A percentile compares a stretch with the other conserved stretches of the same genome.
Evolutionary conservation across 2,113 vertebrate species (phyloP).

Genomic region (Percina caprodes): DNA sequence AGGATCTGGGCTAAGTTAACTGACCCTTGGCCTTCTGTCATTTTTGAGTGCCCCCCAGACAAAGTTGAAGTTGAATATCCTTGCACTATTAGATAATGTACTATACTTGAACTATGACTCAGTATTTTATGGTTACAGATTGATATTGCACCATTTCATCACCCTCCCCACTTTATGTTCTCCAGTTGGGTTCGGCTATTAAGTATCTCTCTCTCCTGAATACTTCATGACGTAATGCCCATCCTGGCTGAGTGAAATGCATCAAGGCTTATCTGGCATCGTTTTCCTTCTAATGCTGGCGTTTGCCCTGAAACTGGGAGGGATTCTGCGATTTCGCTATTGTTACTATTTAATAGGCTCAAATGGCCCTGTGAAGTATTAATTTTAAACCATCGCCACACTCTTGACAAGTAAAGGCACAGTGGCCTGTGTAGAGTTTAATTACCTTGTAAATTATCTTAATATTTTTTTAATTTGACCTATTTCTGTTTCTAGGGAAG

Average conservation of each 20-base stretch:
- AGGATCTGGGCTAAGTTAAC: no score
- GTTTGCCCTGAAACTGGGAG: slow-evolving; percentile 17
- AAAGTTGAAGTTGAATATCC: no score
- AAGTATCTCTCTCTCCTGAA: slow-evolving; percentile 49
- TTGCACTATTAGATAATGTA: background rate
- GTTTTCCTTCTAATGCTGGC: background rate
- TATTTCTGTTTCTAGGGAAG: background rate
- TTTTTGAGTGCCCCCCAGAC: no score
- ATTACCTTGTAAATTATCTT: slow-evolving; percentile 31
- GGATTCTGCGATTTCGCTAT: background rate
- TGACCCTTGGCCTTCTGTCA: no score
- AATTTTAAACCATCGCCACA: slow-evolving; percentile 11
- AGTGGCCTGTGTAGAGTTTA: slow-evolving; percentile 7
- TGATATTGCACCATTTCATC: slow-evolving; percentile 59
- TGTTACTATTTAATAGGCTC: slow-evolving; percentile 25
- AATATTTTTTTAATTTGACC: slow-evolving; percentile 7
- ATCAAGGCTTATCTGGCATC: slow-evolving; percentile 18
- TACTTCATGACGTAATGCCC: slow-evolving; percentile 62
- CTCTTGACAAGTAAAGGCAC: slow-evolving; percentile 19
- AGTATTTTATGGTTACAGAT: slow-evolving; percentile 55
- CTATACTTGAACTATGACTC: slow-evolving; percentile 48
- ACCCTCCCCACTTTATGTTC: slow-evolving; percentile 47
- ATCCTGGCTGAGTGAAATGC: slow-evolving; percentile 33
- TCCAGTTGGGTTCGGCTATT: slow-evolving; percentile 45
- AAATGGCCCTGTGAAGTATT: slow-evolving; percentile 53